Conservation (phyloP, 1,140 invertebrate species). For the Plectus sambesii region DNA sequence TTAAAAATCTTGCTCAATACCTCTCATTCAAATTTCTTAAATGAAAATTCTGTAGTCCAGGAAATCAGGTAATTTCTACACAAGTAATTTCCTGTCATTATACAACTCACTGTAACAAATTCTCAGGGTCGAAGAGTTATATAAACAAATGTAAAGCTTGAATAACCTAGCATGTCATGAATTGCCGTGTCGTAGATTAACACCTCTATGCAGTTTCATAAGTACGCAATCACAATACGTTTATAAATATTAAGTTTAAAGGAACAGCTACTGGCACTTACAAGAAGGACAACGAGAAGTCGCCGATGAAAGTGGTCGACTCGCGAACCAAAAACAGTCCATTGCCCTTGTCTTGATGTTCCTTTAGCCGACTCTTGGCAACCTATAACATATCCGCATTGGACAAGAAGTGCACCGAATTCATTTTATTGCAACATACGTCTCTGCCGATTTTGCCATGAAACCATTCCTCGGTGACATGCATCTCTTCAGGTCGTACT, state of each 20-base stretch:
- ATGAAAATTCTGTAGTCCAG: too few relatives aligned
- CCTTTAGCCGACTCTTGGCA: slow-evolving; percentile 34
- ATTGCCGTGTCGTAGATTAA: too few relatives aligned
- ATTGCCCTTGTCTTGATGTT: slow-evolving; percentile 33
- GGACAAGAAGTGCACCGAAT: not conserved
- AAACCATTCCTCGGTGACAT: slow-evolving; percentile 45
- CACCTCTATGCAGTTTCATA: not conserved
- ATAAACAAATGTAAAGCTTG: slow-evolving; percentile 5
- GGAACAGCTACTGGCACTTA: too few relatives aligned
- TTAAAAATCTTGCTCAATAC: too few relatives aligned
- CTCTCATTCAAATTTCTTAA: too few relatives aligned
- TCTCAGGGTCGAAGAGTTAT: not conserved
- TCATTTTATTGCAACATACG: slow-evolving; percentile 18
- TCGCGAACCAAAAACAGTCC: slow-evolving; percentile 42
- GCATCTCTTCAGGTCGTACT: slow-evolving; percentile 41
- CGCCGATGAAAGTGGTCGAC: slow-evolving; percentile 42
- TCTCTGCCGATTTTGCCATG: slow-evolving; percentile 39
- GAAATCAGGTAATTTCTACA: too few relatives aligned
- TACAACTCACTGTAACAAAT: too few relatives aligned
- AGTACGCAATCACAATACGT: too few relatives aligned
- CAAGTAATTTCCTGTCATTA: too few relatives aligned
- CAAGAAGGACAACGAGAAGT: slow-evolving; percentile 42
- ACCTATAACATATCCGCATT: slow-evolving; percentile 16
- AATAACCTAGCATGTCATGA: not conserved
- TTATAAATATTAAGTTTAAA: too few relatives aligned